Base-by-base conservation (phyloP, 2,888 invertebrate species). In the Tenthredo notha region DNA sequence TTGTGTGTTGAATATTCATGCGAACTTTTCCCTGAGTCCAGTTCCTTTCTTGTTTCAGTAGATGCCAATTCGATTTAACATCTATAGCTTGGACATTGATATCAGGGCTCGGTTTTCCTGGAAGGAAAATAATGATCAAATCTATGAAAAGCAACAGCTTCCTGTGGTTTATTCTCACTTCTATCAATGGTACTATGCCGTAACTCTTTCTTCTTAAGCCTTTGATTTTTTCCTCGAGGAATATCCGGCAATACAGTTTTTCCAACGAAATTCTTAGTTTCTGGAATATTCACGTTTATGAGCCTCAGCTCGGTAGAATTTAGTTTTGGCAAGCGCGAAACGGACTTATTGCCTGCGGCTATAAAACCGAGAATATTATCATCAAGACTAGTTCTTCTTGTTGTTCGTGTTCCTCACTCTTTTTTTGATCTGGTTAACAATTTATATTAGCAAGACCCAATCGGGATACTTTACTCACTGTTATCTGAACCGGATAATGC, bases 61-160 rank as follows among this genome's bases (percentile, higher is more conserved):
- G 18, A 50, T 87, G 87, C 90, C 91, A 91, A 58, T 87, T 86
- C 0, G 89, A 87, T 40, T 89, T 90, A 0, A 86, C 84, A 0
- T 86, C 43, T 25, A 7, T 29, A 2, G 18, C 61, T 47, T 67
- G 21, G 12, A 87, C 7, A 25, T 58, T 40, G 40, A 61, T 18
- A 80, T 80, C 40, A 40, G 21, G 9, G 25, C 21, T 58, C 7
- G 40, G 40, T 37, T 15, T 50, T 25, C 40, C 80, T 80, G 61
- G 21, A 80, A 61, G 40, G 7, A 80, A 21, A n/a, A 40, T 15
- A 54, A 37, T 9, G 25, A 78, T 1, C 0, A 47, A 21, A 25
- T 54, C n/a, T 5, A 25, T 21, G 21, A 18, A 15, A 40, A 80
- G 3, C 29, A 21, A 50, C 21, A 9, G 18, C 21, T 80, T 33